These are phyloP conservation scores for Alcis repandata DNA, from an alignment of 2,888 invertebrate species.

Conservation along the genomic window DNA sequence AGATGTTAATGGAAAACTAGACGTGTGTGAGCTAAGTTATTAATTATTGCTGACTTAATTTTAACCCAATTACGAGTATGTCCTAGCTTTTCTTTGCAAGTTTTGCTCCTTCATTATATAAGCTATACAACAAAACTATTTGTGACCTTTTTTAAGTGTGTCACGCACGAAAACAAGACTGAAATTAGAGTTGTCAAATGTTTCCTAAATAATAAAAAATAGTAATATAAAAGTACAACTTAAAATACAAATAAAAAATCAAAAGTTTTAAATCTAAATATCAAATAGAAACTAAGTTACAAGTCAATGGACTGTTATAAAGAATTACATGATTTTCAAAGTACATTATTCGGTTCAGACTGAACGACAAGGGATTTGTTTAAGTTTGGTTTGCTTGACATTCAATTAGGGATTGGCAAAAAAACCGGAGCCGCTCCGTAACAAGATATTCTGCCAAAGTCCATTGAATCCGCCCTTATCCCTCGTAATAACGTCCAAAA, in stretches of 20 bases:
- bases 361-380: slow-evolving; percentile 39
- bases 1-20: slow-evolving; percentile 57
- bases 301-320: slow-evolving; percentile 10
- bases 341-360: slow-evolving; percentile 29
- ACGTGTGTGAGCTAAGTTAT: background rate
- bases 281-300: background rate
- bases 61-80: no score
- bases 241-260: background rate
- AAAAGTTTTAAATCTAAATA: slow-evolving; percentile 1
- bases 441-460: slow-evolving; percentile 48
- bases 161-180: no score
- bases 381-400: slow-evolving; percentile 47
- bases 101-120: no score
- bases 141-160: no score
- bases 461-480: slow-evolving; percentile 51
- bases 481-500: slow-evolving; percentile 49
- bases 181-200: no score
- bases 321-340: slow-evolving; percentile 26
- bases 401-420: slow-evolving; percentile 51
- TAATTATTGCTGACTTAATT: no score
- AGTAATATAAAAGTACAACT: no score
- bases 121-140: no score
- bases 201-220: no score
- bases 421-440: slow-evolving; percentile 43
- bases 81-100: no score